Conservation (phyloP, 1,140 invertebrate genomes). For the Hylaeus anthracinus region DNA sequence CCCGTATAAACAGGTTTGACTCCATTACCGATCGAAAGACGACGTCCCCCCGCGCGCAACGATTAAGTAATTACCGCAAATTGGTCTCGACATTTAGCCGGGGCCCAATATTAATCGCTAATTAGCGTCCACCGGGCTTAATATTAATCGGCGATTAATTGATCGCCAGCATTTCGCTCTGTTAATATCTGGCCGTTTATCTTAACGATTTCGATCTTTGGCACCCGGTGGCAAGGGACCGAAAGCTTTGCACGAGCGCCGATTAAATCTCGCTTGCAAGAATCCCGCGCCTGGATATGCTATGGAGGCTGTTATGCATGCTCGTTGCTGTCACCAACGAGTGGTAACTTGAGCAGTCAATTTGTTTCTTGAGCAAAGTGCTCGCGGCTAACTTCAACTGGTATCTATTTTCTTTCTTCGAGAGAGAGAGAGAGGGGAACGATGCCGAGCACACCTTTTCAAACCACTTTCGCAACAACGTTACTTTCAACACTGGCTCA, state of each 20-base stretch:
- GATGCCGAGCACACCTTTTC: too few relatives aligned
- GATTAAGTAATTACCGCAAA: conserved; percentile 65
- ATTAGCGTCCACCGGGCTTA: conserved; percentile 41
- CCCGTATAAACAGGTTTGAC: conserved; percentile 55
- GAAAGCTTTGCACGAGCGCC: not conserved
- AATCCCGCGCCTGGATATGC: not conserved
- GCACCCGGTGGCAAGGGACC: conserved; percentile 12
- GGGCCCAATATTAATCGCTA: conserved; percentile 60
- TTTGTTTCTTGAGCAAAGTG: not conserved
- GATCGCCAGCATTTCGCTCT: conserved; percentile 36
- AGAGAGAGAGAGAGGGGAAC: too few relatives aligned
- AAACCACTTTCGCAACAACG: too few relatives aligned
- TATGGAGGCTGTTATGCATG: conserved; percentile 1
- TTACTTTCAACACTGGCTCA: too few relatives aligned
- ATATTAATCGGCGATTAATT: conserved; percentile 57
- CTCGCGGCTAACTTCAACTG: not conserved
- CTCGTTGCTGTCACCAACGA: conserved; percentile 5
- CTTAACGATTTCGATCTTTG: conserved; percentile 53
- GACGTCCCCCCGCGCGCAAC: conserved; percentile 10
- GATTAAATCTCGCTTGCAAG: conserved; percentile 20
- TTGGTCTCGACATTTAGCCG: conserved; percentile 48
- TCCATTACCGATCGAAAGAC: conserved; percentile 41
- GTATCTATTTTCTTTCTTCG: not conserved
- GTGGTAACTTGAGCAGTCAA: conserved; percentile 1
- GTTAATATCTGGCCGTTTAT: conserved; percentile 51